A percentile compares a stretch with the other conserved stretches of the same genome.
phyloP scores from a whole-genome alignment of 2,888 invertebrate genomes.

The Temnothorax unifasciatus region DNA sequence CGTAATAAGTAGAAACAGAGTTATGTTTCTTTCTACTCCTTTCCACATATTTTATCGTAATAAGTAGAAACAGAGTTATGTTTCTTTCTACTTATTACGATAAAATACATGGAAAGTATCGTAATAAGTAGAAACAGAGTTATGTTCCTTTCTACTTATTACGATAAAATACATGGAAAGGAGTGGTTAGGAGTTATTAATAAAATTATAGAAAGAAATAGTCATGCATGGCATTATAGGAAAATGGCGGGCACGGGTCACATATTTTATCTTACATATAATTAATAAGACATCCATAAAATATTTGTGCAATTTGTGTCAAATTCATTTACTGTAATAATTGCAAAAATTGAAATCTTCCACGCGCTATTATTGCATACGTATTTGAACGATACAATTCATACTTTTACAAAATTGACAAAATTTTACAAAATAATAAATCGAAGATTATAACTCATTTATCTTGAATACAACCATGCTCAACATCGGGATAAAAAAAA shows the following conservation, averaged over 20 bases:
- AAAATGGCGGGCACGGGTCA: background rate
- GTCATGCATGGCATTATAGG: background rate
- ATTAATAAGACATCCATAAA: background rate
- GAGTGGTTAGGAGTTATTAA: too few species aligned
- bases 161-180: too few species aligned
- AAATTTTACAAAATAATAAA: too few species aligned
- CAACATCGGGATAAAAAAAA: background rate
- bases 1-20: background rate
- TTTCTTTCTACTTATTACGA: too few species aligned
- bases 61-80: background rate
- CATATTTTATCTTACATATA: background rate
- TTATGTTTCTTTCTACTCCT: background rate
- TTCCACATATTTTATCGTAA: background rate
- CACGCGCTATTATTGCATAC: background rate
- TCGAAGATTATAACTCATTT: background rate
- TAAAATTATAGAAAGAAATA: background rate
- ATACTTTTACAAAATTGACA: background rate
- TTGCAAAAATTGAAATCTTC: background rate
- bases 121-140: background rate
- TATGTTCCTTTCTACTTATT: too few species aligned
- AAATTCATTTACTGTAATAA: background rate
- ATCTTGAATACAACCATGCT: background rate
- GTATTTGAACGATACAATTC: background rate
- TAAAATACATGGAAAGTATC: too few species aligned
- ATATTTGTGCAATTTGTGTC: background rate